Evolutionary conservation across 2,888 invertebrate genomes (phyloP).

Genomic region (Tyria jacobaeae): DNA sequence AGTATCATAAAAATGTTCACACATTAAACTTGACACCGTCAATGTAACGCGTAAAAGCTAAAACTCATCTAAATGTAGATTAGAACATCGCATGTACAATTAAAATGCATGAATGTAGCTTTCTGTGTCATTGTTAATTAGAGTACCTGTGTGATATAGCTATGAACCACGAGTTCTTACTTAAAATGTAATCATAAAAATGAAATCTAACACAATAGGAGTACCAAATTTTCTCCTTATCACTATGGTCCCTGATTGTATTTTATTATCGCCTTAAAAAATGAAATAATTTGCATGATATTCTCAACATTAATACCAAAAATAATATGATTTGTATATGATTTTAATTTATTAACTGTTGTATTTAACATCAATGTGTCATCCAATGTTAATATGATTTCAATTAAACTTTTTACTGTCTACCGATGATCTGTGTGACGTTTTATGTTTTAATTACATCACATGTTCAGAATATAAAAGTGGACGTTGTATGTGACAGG

Average conservation of each 20-base stretch:
- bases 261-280: constrained; percentile 9
- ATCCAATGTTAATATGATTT: neutral
- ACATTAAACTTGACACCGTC: constrained; percentile 35
- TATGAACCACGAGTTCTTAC: constrained; percentile 34
- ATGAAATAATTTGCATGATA: neutral
- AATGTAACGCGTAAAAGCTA: constrained; percentile 40
- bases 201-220: constrained; percentile 29
- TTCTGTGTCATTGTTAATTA: constrained; percentile 54
- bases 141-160: constrained; percentile 31
- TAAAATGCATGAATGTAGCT: constrained; percentile 63
- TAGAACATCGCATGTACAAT: constrained; percentile 55
- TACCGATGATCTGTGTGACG: neutral
- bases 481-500: constrained; percentile 87
- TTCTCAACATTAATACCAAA: neutral
- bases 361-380: neutral
- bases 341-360: neutral
- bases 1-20: constrained; percentile 35
- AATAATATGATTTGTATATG: neutral
- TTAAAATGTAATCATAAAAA: constrained; percentile 41
- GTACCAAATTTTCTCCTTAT: constrained; percentile 72
- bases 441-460: neutral
- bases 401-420: neutral
- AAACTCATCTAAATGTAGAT: constrained; percentile 56
- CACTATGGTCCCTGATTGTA: constrained; percentile 32
- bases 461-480: constrained; percentile 22